Base-by-base conservation (phyloP, 1,140 invertebrate genomes). In the Zaprionus davidi region DNA sequence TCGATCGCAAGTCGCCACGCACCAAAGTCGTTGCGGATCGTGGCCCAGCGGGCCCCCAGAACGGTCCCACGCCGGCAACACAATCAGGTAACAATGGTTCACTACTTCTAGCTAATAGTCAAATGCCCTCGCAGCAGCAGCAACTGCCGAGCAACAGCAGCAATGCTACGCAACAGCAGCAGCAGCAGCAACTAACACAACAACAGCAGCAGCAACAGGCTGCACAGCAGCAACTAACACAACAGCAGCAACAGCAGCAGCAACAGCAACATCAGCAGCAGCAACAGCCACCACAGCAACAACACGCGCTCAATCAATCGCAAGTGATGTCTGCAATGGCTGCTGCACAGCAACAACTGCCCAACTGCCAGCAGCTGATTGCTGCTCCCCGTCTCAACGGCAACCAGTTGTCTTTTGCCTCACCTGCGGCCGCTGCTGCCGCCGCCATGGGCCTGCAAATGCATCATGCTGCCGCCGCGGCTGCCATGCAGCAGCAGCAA, bases 1-100 rank as follows among this genome's bases (percentile, higher is more conserved):
- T 97, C 56, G 97, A 97, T 82, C 94, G 96, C 77, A 97, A 97
- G 92, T 97, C 97, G 17, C 97, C 97, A 20, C 94, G 96, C 60
- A 95, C 96, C 87, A 95, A 97, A 94, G 95, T 96, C 64, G 95
- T 96, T 57, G 96, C 96, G 64, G 96, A 97, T 82, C 93, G 96
- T 69, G 92, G 91, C 57, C 38, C 51, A 72, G 63, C 93, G 88
- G 92, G 93, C 82, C 90, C 92, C 62, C 85, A 85, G 49, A 88
- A 82, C 51, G 81, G 77, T 34, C 46, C 79, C 36, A 67, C 84
- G 66, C 93, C 90, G 91, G 94, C 92, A 93, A 94, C 93, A 81
- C 94, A 94, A 93, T 93, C 94, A 95, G 94, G 94, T 94, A 95
- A 94, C 92, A 92, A 92, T 93, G 91, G 84, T 86, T 91, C 91